phyloP scores from a whole-genome alignment of 1,140 invertebrate genomes.

The Drosophila jambulina region DNA sequence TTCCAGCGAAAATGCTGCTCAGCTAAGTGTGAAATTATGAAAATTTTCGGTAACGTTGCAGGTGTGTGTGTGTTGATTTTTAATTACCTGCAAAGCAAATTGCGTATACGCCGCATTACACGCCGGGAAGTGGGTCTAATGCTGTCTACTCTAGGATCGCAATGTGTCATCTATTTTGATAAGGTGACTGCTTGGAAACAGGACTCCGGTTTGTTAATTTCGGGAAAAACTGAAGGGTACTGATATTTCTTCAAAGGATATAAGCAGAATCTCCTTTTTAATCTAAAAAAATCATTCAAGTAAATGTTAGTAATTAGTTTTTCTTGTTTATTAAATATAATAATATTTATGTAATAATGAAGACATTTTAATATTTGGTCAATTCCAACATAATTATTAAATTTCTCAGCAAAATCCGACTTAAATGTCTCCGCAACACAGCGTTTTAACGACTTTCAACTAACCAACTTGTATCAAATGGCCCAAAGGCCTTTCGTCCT shows the following conservation, averaged over 20 bases:
- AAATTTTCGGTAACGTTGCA: constrained; percentile 44
- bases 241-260: not conserved
- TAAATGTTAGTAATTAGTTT: not conserved
- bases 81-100: constrained; percentile 68
- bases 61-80: constrained; percentile 49
- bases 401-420: not conserved
- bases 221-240: not conserved
- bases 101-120: constrained; percentile 62
- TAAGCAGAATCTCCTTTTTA: not conserved
- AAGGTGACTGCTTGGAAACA: not conserved
- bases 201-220: too few species aligned
- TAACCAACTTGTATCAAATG: constrained; percentile 17
- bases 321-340: not conserved
- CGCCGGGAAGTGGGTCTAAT: constrained; percentile 34
- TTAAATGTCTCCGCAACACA: not conserved
- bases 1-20: constrained; percentile 50
- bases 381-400: too few species aligned
- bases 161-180: constrained; percentile 21
- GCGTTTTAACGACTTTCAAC: constrained; percentile 4
- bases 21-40: constrained; percentile 76
- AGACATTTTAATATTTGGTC: too few species aligned
- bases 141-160: constrained; percentile 20
- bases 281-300: not conserved
- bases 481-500: constrained; percentile 20
- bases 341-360: not conserved